Evolutionary conservation across 2,797 vertebrate species (phyloP).

Genomic region (Pangasius sanitwongsei): DNA sequence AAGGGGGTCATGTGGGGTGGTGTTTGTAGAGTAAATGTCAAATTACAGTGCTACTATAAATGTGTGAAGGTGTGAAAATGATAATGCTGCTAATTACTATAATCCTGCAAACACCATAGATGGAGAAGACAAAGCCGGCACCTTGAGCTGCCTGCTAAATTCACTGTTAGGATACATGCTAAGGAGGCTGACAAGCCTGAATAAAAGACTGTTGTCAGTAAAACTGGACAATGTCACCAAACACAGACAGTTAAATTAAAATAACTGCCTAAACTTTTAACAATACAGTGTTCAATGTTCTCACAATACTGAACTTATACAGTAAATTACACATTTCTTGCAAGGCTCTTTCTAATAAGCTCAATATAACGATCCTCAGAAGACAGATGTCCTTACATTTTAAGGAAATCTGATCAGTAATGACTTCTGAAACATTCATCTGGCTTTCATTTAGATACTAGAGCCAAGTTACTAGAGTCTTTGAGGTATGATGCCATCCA

Average conservation of each 20-base stretch:
- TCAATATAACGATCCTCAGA: not conserved
- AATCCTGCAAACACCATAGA: not conserved
- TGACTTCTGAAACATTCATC: not conserved
- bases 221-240: not conserved
- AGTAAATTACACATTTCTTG: not conserved
- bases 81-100: not conserved
- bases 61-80: slow-evolving; percentile 1
- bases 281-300: not conserved
- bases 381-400: not conserved
- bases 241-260: not conserved
- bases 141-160: not conserved
- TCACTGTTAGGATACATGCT: not conserved
- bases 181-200: not conserved
- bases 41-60: not conserved
- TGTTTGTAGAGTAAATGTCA: slow-evolving; percentile 21
- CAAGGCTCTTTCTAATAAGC: not conserved
- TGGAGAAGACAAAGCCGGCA: not conserved
- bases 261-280: not conserved
- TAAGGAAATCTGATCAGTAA: too few relatives aligned
- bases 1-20: not conserved
- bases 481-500: too few relatives aligned
- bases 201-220: too few relatives aligned
- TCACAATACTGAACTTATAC: not conserved
- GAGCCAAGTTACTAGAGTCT: not conserved
- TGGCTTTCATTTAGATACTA: not conserved